Evolutionary conservation across 2,888 invertebrate species (phyloP).

Genomic region (Tetramorium bicarinatum): DNA sequence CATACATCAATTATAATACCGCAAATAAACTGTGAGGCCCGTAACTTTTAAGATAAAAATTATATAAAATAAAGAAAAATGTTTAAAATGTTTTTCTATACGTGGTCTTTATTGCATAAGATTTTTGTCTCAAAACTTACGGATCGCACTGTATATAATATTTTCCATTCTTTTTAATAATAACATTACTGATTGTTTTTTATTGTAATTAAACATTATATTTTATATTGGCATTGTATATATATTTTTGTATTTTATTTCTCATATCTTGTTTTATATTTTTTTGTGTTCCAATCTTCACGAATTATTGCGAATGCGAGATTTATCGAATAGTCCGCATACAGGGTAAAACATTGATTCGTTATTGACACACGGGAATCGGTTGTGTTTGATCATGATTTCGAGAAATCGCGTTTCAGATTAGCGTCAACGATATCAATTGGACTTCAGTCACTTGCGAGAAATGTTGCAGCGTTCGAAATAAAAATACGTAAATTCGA

Average conservation of each 20-base stretch:
- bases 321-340: not conserved
- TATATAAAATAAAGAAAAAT: not conserved
- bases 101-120: not conserved
- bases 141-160: not conserved
- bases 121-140: not conserved
- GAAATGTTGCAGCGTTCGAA: not conserved
- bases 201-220: not conserved
- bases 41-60: not conserved
- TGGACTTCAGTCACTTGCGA: slow-evolving; percentile 9
- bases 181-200: not conserved
- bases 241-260: slow-evolving; percentile 12
- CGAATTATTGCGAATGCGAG: slow-evolving; percentile 10
- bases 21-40: not conserved
- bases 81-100: not conserved
- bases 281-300: not conserved
- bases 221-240: not conserved
- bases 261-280: not conserved
- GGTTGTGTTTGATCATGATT: not conserved
- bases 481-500: slow-evolving; percentile 5
- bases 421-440: not conserved
- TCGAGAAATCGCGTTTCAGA: slow-evolving; percentile 14
- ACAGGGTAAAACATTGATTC: slow-evolving; percentile 21
- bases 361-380: not conserved
- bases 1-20: not conserved
- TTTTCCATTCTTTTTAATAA: not conserved